These are phyloP conservation scores for Phalanger gymnotis DNA, from an alignment of 2,797 vertebrate species.

Conservation along the genomic window DNA sequence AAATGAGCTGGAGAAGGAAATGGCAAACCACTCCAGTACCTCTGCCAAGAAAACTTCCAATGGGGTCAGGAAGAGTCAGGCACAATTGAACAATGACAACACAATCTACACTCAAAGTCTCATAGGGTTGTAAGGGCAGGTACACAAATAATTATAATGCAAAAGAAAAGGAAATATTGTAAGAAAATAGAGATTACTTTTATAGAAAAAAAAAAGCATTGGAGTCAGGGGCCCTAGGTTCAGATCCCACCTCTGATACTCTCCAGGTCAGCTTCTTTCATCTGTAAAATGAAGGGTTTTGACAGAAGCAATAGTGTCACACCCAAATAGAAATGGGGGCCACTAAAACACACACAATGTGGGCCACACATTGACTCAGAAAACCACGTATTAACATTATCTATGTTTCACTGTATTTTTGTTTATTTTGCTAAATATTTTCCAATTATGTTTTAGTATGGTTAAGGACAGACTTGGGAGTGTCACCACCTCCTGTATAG, in stretches of 20 bases:
- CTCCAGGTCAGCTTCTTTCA: neutral
- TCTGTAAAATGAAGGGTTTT: constrained; percentile 33
- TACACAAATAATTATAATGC: neutral
- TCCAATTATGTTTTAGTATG: neutral
- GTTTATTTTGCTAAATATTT: neutral
- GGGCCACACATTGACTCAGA: neutral
- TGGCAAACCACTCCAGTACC: neutral
- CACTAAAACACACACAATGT: neutral
- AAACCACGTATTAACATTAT: neutral
- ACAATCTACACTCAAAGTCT: neutral
- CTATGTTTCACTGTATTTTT: neutral
- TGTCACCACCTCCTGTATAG: neutral
- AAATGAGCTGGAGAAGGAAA: neutral
- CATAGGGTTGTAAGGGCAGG: neutral
- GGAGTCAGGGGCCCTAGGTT: neutral
- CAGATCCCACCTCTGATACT: neutral
- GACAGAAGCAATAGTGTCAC: neutral
- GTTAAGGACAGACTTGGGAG: neutral
- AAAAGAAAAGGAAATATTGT: neutral
- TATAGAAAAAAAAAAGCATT: neutral
- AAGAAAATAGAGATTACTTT: neutral
- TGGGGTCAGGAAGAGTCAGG: too few relatives aligned
- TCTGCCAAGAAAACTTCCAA: neutral
- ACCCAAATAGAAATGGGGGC: neutral
- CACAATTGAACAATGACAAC: neutral